Percentiles rank a stretch among this genome's conserved stretches.
These are phyloP conservation scores for Hylia prasina DNA, from an alignment of 2,113 vertebrate genomes.

Conservation along the genomic window DNA sequence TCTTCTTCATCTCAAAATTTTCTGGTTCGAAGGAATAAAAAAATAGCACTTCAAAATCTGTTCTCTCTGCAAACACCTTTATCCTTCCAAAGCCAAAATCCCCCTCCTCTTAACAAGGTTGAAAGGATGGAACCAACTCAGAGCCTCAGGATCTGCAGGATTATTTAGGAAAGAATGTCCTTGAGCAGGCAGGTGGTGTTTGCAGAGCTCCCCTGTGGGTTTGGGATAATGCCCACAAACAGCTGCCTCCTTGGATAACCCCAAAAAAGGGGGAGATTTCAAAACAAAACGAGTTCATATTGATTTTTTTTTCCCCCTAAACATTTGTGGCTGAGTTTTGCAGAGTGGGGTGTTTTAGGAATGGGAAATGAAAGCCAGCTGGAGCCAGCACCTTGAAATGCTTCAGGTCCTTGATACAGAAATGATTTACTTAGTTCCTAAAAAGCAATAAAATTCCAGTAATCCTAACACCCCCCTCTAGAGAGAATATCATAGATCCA, in stretches of 20 bases:
- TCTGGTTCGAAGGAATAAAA: constrained; percentile 66
- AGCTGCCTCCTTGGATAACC: not conserved
- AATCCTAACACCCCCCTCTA: constrained; percentile 4
- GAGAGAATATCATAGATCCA: constrained; percentile 2
- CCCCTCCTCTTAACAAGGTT: not conserved
- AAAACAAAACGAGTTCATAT: not conserved
- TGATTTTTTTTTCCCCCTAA: not conserved
- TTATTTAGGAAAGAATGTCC: not conserved
- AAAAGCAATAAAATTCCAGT: constrained; percentile 43
- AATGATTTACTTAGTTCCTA: constrained; percentile 47
- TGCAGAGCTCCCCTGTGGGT: not conserved
- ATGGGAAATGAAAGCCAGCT: constrained; percentile 1
- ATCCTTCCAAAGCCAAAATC: not conserved
- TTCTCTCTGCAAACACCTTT: not conserved
- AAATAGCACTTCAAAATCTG: not conserved
- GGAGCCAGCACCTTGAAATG: not conserved
- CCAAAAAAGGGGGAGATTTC: not conserved
- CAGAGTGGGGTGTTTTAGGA: not conserved
- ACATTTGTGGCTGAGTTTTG: not conserved
- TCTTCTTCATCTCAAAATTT: constrained; percentile 92
- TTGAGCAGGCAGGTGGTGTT: not conserved
- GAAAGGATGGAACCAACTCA: not conserved
- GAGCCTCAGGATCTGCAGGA: not conserved
- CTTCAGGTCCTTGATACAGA: not conserved
- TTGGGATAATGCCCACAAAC: not conserved